Evolutionary conservation across 2,888 invertebrate genomes (phyloP).

Genomic region (Parthenolecanium corni): DNA sequence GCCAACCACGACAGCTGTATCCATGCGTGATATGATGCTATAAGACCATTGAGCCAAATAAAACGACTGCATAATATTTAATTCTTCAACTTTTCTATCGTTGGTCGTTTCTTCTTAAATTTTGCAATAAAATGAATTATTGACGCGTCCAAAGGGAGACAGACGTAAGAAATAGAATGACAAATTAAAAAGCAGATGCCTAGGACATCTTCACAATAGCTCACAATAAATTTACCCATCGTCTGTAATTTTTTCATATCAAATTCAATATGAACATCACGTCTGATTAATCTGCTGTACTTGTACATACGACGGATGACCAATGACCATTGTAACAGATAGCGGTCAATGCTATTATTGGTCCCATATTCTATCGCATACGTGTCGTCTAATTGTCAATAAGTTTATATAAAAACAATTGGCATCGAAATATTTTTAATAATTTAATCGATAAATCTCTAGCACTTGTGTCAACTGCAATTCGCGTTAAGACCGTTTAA

Average conservation of each 20-base stretch:
- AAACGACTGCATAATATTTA: too few relatives aligned
- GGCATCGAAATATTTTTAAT: background rate
- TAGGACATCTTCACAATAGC: too few relatives aligned
- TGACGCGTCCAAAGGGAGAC: too few relatives aligned
- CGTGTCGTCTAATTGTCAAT: constrained; percentile 1
- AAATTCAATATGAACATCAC: constrained; percentile 11
- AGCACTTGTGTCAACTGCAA: background rate
- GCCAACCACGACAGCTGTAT: too few relatives aligned
- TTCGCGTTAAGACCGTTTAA: background rate
- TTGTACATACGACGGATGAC: constrained; percentile 16
- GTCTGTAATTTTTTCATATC: background rate
- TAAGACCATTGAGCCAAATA: too few relatives aligned
- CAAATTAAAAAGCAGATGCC: too few relatives aligned
- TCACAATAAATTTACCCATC: too few relatives aligned
- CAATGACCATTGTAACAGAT: constrained; percentile 17
- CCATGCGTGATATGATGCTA: too few relatives aligned
- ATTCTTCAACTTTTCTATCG: too few relatives aligned
- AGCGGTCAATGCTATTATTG: constrained; percentile 19
- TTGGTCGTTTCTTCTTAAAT: too few relatives aligned
- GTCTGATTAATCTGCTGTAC: constrained; percentile 10
- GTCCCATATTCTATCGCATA: constrained; percentile 11
- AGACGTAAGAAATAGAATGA: too few relatives aligned
- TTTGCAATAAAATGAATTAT: too few relatives aligned
- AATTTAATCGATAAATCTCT: background rate
- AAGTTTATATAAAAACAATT: constrained; percentile 9